A percentile compares a stretch with the other conserved stretches of the same genome.
Evolutionary conservation across 1,140 invertebrate species (phyloP).

Genomic region (Helicorthomorpha holstii): DNA sequence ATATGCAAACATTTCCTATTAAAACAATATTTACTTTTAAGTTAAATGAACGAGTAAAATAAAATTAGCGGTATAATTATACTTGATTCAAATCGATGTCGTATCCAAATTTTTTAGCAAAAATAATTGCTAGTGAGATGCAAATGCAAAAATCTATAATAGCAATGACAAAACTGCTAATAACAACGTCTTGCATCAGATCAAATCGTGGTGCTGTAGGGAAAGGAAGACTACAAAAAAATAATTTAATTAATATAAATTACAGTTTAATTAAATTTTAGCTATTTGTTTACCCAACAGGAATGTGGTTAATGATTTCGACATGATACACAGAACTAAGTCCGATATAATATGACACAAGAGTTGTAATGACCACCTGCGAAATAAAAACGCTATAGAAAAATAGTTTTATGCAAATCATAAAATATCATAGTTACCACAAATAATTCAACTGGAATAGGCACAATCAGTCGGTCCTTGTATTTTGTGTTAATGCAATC

Average conservation of each 20-base stretch:
- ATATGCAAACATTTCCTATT: conserved; percentile 15
- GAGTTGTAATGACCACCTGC: conserved; percentile 42
- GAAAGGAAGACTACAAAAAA: conserved; percentile 33
- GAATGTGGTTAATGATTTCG: conserved; percentile 49
- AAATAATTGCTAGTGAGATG: conserved; percentile 82
- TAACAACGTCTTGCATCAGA: conserved; percentile 34
- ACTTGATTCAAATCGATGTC: conserved; percentile 66
- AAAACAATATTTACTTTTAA: background rate
- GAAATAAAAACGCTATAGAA: background rate
- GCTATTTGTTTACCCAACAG: conserved; percentile 43
- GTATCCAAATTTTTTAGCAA: conserved; percentile 72
- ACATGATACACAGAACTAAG: conserved; percentile 39
- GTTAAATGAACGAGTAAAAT: background rate
- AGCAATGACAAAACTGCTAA: conserved; percentile 54
- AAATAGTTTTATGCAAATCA: background rate
- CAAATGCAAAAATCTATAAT: conserved; percentile 79
- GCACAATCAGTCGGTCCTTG: conserved; percentile 6
- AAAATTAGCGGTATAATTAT: background rate
- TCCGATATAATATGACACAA: conserved; percentile 42
- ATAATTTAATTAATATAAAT: background rate
- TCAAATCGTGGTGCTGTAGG: conserved; percentile 36
- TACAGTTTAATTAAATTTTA: background rate
- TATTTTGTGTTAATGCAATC: conserved; percentile 9
- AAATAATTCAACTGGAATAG: conserved; percentile 9
- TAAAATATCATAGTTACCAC: conserved; percentile 1